Percentiles rank a stretch among this genome's conserved stretches.
Conservation (phyloP, 2,113 vertebrate genomes). For the Ardeotis arabs region DNA sequence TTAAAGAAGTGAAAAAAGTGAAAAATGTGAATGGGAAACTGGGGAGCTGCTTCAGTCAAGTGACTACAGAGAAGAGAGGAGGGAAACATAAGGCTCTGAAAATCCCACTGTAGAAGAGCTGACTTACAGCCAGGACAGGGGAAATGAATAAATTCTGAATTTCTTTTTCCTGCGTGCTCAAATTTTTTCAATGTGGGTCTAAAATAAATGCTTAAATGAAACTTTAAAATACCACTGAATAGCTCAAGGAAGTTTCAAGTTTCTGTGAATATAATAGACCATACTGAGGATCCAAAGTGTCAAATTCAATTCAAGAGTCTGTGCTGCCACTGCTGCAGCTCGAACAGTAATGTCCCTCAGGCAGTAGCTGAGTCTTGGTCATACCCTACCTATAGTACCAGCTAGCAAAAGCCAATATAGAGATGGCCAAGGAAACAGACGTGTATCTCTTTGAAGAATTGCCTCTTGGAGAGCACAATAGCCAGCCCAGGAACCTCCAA, state of each 20-base stretch:
- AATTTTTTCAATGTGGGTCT: background rate
- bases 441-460: background rate
- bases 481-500: background rate
- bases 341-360: background rate
- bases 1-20: conserved; percentile 15
- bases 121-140: background rate
- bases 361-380: background rate
- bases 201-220: conserved; percentile 3
- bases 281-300: background rate
- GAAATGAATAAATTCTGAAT: background rate
- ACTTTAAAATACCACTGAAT: background rate
- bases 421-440: background rate
- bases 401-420: background rate
- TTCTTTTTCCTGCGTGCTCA: background rate
- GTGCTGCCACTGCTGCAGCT: background rate
- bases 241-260: background rate
- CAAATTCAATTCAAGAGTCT: background rate
- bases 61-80: background rate
- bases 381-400: background rate
- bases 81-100: background rate
- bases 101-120: background rate
- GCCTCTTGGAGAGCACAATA: background rate
- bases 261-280: background rate
- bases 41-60: background rate
- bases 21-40: background rate